Conservation (phyloP, 2,113 vertebrate species). For the Neogale vison region DNA sequence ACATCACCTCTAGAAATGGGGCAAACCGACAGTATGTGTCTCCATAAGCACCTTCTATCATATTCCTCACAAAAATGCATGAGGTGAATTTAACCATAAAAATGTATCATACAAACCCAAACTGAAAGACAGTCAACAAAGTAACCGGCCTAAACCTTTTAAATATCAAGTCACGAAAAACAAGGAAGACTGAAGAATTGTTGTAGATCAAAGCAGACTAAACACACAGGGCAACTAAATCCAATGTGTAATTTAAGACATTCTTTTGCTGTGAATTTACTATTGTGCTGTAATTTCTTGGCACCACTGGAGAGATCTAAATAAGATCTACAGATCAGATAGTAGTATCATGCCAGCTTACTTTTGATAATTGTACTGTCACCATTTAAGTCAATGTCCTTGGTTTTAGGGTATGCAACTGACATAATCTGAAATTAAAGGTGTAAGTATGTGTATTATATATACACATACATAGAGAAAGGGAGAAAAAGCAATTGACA, state of each 20-base stretch:
- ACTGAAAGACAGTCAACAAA: neutral
- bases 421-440: no score
- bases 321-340: neutral
- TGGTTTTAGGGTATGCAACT: neutral
- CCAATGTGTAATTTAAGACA: neutral
- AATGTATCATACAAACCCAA: neutral
- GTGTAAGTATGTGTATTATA: neutral
- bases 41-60: neutral
- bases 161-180: slow-evolving; percentile 13
- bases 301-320: neutral
- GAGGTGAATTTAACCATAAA: neutral
- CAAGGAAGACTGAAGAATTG: neutral
- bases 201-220: neutral
- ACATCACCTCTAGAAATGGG: neutral
- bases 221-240: neutral
- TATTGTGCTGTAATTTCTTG: neutral
- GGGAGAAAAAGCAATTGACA: neutral
- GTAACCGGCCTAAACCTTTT: neutral
- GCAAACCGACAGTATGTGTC: neutral
- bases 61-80: neutral
- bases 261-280: neutral
- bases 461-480: neutral
- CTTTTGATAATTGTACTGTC: neutral
- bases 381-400: neutral
- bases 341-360: neutral